Evolutionary conservation across 2,113 vertebrate species (phyloP).

Genomic region (Eubucco bourcierii): DNA sequence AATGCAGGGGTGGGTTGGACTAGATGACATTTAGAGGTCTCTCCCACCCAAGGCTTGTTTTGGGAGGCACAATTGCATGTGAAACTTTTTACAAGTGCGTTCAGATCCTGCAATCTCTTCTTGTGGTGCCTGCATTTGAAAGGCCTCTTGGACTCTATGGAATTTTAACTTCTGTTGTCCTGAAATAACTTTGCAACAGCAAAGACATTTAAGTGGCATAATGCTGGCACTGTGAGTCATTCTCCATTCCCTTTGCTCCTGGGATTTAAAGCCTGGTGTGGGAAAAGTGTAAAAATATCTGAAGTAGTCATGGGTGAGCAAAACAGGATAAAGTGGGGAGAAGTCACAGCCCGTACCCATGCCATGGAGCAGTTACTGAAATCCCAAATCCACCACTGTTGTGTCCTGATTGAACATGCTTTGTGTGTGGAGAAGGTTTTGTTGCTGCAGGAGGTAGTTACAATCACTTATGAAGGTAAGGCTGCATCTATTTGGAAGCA

Average conservation of each 20-base stretch:
- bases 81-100: not conserved
- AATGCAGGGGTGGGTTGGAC: too few relatives aligned
- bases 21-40: too few relatives aligned
- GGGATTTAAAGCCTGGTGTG: too few relatives aligned
- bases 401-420: not conserved
- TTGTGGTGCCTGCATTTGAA: not conserved
- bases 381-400: not conserved
- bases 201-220: too few relatives aligned
- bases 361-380: accelerated
- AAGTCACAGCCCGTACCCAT: accelerated
- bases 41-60: not conserved
- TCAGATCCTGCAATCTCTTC: not conserved
- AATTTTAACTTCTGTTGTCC: too few relatives aligned
- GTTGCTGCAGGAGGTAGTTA: not conserved
- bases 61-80: accelerated
- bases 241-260: too few relatives aligned
- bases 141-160: not conserved
- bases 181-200: too few relatives aligned
- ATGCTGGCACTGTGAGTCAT: too few relatives aligned
- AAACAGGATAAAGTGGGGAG: not conserved
- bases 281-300: not conserved
- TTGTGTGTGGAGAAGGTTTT: not conserved
- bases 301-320: accelerated
- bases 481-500: not conserved
- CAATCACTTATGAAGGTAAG: not conserved